phyloP scores from a whole-genome alignment of 35 echinoderm and acorn worm species.

The Anneissia japonica region DNA sequence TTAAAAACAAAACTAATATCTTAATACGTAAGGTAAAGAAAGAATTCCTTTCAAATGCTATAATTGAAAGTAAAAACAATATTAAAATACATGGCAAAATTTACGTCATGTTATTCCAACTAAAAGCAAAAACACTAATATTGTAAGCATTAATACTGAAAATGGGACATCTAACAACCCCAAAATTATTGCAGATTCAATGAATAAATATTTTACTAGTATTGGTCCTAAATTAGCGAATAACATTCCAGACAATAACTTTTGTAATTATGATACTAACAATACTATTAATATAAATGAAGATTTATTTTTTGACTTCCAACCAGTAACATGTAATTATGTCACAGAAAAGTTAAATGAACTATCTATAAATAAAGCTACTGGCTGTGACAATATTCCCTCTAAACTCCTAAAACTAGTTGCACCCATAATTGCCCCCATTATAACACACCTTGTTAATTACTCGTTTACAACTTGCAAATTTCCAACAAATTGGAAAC shows the following conservation, averaged over 20 bases:
- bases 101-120: not conserved
- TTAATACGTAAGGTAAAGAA: not conserved
- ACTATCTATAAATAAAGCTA: not conserved
- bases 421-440: too few species aligned
- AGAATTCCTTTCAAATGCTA: not conserved
- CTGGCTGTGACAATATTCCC: not conserved
- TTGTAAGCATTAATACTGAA: not conserved
- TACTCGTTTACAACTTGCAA: too few species aligned
- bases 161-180: not conserved
- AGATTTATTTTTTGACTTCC: not conserved
- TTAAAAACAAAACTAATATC: too few species aligned
- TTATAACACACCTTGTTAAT: too few species aligned
- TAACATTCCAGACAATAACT: too few species aligned
- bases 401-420: not conserved
- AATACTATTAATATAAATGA: too few species aligned
- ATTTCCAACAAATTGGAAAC: too few species aligned
- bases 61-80: not conserved
- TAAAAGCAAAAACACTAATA: not conserved
- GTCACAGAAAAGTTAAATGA: not conserved
- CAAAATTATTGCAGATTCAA: too few species aligned
- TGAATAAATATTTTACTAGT: too few species aligned
- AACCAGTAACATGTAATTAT: not conserved
- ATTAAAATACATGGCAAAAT: not conserved
- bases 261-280: too few species aligned
- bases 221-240: too few species aligned